phyloP scores from a whole-genome alignment of 2,797 vertebrate species.

The Trichosurus vulpecula region DNA sequence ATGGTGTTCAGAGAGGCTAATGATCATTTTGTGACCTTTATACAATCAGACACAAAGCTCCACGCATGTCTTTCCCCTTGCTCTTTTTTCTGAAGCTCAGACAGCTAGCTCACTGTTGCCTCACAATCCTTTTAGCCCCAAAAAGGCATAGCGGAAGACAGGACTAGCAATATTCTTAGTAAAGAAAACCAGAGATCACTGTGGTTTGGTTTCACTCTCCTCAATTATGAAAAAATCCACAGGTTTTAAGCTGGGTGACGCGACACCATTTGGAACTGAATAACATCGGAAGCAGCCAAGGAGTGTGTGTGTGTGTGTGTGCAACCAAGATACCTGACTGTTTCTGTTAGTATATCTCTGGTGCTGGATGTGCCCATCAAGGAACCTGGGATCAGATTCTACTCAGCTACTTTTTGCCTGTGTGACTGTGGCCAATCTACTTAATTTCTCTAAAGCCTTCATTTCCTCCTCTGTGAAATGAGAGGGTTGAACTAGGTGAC shows the following conservation, averaged over 20 bases:
- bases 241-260: neutral
- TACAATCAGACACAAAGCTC: neutral
- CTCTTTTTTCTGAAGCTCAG: neutral
- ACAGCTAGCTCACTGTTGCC: neutral
- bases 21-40: neutral
- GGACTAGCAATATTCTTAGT: rapidly evolving
- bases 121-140: neutral
- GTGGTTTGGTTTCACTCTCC: neutral
- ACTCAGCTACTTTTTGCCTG: neutral
- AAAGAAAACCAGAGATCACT: neutral
- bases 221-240: neutral
- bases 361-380: neutral
- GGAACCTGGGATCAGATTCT: neutral
- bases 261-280: neutral
- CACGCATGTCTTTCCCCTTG: neutral
- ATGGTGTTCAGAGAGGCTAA: neutral
- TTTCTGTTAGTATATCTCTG: conserved; percentile 27
- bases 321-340: neutral
- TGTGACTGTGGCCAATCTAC: neutral
- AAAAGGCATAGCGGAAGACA: neutral
- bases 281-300: neutral
- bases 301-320: neutral
- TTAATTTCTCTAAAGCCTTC: neutral
- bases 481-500: neutral
- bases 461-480: neutral